A percentile compares a stretch with the other conserved stretches of the same genome.
These are phyloP conservation scores for Ephestia elutella DNA, from an alignment of 1,140 invertebrate genomes.

Conservation along the genomic window DNA sequence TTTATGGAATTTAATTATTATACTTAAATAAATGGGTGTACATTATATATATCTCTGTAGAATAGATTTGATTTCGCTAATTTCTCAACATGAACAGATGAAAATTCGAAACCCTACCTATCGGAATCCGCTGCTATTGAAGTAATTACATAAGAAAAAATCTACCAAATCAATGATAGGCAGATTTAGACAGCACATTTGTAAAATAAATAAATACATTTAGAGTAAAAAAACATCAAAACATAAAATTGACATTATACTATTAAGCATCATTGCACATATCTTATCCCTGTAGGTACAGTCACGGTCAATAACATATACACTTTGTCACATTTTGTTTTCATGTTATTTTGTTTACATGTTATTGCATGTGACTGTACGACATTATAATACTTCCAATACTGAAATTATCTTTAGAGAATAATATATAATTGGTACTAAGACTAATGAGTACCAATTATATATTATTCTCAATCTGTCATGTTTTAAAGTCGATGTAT, in stretches of 20 bases:
- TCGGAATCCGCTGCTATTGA: too few relatives aligned
- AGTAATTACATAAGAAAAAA: too few relatives aligned
- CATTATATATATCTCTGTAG: too few relatives aligned
- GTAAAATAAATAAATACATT: background rate
- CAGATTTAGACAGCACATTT: background rate
- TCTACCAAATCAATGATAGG: too few relatives aligned
- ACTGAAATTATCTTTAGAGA: slow-evolving; percentile 7
- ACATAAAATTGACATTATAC: background rate
- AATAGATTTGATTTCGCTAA: too few relatives aligned
- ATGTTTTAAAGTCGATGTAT: slow-evolving; percentile 23
- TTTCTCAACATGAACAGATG: too few relatives aligned
- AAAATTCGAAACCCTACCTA: too few relatives aligned
- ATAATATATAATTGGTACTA: background rate
- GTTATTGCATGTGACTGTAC: too few relatives aligned
- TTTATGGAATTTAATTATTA: too few relatives aligned
- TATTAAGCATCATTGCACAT: background rate
- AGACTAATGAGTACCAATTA: background rate
- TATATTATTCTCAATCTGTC: slow-evolving; percentile 26
- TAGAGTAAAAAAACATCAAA: background rate
- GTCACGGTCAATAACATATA: too few relatives aligned
- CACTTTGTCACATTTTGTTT: too few relatives aligned
- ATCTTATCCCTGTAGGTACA: background rate
- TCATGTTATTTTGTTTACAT: background rate
- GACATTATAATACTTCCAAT: background rate
- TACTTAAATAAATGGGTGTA: too few relatives aligned